Base-by-base conservation (phyloP, 2,888 invertebrate genomes). In the Hedychridium roseum region DNA sequence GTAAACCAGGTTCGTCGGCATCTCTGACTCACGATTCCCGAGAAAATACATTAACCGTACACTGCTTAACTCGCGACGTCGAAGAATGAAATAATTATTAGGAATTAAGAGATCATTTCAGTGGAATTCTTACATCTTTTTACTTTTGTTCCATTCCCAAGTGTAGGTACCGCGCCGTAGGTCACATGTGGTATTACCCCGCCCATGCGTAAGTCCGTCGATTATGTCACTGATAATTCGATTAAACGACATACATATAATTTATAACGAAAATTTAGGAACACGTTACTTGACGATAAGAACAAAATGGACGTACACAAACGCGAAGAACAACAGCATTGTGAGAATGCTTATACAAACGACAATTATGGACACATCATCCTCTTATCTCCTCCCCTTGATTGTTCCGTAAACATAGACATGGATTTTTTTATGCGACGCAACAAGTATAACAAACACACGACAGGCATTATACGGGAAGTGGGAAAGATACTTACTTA, bases 401-500 rank as follows among this genome's bases (percentile, higher is more conserved):
- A n/a, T n/a, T n/a, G n/a, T n/a, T n/a, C n/a, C n/a, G n/a, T n/a
- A n/a, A n/a, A n/a, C 9, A 23, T 9, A 23, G 23, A 9, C 9
- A 23, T 9, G 23, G 5, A 23, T 23, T 5, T 9, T 6, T 23
- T 23, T 23, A 23, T 23, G 23, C 23, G 23, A 23, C 23, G 9
- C 5, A 23, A 23, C 23, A 23, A 23, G 23, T 9, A 23, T 23
- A 23, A 23, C 23, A n/a, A n/a, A n/a, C n/a, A n/a, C n/a, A n/a
- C 11, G 5, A 28, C 28, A 35, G 12, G 6, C 14, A 37, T 49
- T 28, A 15, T 7, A 31, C 18, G 18, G 38, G 6, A 12, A 32
- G 20, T 21, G 7, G 15, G 12, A n/a, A 18, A 2, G 9, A 26
- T 60, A 74, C 75, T 73, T 47, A 76, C 76, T 67, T 61, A 31